These are phyloP conservation scores for Cosmopolites sordidus DNA, from an alignment of 2,888 invertebrate species.

Conservation along the genomic window DNA sequence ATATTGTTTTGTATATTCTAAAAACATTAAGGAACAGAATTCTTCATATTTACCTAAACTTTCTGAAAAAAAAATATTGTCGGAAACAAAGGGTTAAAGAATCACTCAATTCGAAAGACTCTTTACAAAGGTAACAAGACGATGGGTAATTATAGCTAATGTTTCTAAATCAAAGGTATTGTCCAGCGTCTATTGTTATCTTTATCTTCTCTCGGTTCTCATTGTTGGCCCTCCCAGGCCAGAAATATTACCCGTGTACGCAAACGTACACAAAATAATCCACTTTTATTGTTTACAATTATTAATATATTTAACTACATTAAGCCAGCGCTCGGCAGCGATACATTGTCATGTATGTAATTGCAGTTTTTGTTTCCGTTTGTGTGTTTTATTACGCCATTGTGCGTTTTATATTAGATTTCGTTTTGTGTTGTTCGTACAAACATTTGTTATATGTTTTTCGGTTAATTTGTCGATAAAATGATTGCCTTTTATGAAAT, in stretches of 20 bases:
- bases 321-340: constrained; percentile 38
- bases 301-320: constrained; percentile 49
- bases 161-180: too few relatives aligned
- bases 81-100: too few relatives aligned
- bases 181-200: constrained; percentile 20
- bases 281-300: constrained; percentile 49
- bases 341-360: constrained; percentile 45
- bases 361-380: constrained; percentile 45
- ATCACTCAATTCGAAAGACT: too few relatives aligned
- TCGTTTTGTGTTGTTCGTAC: constrained; percentile 40
- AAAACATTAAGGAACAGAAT: too few relatives aligned
- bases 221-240: constrained; percentile 30
- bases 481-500: constrained; percentile 35
- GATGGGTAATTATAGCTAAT: too few relatives aligned
- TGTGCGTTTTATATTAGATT: constrained; percentile 47
- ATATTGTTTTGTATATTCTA: too few relatives aligned
- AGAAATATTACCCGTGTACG: constrained; percentile 22
- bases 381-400: constrained; percentile 46
- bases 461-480: constrained; percentile 44
- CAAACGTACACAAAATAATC: constrained; percentile 46
- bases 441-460: constrained; percentile 42
- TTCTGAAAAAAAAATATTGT: too few relatives aligned
- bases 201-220: constrained; percentile 24
- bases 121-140: too few relatives aligned
- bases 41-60: too few relatives aligned